Evolutionary conservation across 2,888 invertebrate genomes (phyloP).

Genomic region (Pyrocoelia pectoralis): DNA sequence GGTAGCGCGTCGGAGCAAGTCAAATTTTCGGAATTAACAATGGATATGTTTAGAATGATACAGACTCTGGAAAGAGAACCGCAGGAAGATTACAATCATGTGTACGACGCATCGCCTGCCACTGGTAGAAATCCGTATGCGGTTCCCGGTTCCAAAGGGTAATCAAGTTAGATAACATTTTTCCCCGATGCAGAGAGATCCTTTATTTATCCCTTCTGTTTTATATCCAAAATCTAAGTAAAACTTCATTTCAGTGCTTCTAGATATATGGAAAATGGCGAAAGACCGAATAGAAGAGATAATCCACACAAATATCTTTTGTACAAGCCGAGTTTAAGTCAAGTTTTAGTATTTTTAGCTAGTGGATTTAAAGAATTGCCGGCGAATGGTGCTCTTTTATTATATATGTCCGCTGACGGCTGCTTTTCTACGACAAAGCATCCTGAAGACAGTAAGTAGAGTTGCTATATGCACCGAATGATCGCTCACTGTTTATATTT

Average conservation of each 20-base stretch:
- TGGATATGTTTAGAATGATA: conserved; percentile 98
- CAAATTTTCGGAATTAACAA: conserved; percentile 94
- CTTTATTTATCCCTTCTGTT: background rate
- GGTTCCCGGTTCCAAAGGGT: conserved; percentile 58
- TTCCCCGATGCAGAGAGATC: conserved; percentile 1
- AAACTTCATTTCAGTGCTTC: conserved; percentile 34
- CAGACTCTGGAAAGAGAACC: conserved; percentile 95
- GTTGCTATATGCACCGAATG: background rate
- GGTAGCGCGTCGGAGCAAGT: conserved; percentile 95
- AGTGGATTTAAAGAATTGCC: conserved; percentile 94
- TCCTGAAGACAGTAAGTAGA: conserved; percentile 83
- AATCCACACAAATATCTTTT: conserved; percentile 97
- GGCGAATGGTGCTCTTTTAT: conserved; percentile 86
- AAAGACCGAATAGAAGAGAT: conserved; percentile 74
- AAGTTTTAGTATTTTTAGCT: conserved; percentile 91
- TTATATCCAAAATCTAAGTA: conserved; percentile 13
- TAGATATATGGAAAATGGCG: conserved; percentile 73
- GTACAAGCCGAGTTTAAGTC: conserved; percentile 93
- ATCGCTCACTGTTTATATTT: conserved; percentile 24
- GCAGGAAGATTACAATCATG: conserved; percentile 79
- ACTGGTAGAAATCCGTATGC: conserved; percentile 69
- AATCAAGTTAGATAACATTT: conserved; percentile 29
- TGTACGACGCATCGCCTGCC: conserved; percentile 75
- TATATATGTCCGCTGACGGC: conserved; percentile 95
- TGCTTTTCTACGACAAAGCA: conserved; percentile 84